These are phyloP conservation scores for Pseudomyrmex flavicornis DNA, from an alignment of 1,140 invertebrate genomes.

Conservation along the genomic window DNA sequence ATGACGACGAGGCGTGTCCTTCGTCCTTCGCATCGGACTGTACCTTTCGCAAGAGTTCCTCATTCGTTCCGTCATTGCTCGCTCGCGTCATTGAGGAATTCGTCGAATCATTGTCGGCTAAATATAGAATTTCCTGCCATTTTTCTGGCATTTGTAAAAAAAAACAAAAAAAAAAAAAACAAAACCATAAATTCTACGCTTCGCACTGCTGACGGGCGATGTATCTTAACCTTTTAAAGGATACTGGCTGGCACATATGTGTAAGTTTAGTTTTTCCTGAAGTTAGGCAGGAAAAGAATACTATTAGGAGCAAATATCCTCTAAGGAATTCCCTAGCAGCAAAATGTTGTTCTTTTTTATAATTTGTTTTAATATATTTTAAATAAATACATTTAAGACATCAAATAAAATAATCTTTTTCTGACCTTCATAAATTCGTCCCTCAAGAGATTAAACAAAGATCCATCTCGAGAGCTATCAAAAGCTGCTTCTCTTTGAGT, in stretches of 20 bases:
- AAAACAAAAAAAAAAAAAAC: constrained; percentile 17
- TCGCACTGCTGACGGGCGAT: neutral
- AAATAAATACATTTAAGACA: no score
- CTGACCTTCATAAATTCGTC: no score
- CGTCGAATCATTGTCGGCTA: constrained; percentile 53
- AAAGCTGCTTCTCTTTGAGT: constrained; percentile 42
- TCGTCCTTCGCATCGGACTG: neutral
- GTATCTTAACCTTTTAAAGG: neutral
- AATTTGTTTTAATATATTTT: no score
- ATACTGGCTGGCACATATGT: no score
- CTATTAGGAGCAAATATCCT: no score
- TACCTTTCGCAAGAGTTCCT: neutral
- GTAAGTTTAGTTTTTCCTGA: no score
- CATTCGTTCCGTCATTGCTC: neutral
- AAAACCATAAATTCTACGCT: constrained; percentile 33
- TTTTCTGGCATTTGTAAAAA: constrained; percentile 35
- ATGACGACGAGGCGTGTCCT: constrained; percentile 24
- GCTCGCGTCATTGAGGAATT: constrained; percentile 27
- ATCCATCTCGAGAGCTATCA: constrained; percentile 43
- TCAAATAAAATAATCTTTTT: no score
- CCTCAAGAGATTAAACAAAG: neutral
- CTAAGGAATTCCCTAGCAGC: no score
- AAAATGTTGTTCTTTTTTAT: no score
- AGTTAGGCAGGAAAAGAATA: no score
- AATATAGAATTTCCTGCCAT: constrained; percentile 49